phyloP scores from a whole-genome alignment of 2,113 vertebrate genomes.

The Labeo catla region DNA sequence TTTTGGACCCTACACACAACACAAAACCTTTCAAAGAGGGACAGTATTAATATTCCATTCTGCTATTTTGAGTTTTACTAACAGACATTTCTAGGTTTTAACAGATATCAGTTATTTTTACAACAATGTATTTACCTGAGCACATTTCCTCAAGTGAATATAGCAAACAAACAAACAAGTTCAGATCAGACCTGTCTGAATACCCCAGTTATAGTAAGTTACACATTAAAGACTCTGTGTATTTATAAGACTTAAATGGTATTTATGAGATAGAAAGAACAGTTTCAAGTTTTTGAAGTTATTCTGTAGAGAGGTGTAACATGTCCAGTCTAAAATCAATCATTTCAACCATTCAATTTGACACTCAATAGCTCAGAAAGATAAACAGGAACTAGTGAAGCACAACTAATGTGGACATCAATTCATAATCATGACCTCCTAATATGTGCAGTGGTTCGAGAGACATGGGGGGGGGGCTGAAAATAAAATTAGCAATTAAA shows the following conservation, averaged over 20 bases:
- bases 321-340: conserved; percentile 66
- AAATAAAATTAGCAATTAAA: not conserved
- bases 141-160: not conserved
- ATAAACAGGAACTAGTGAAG: conserved; percentile 53
- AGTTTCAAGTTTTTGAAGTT: conserved; percentile 52
- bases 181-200: not conserved
- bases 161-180: not conserved
- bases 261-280: conserved; percentile 51
- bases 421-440: conserved; percentile 50
- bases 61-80: not conserved
- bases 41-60: not conserved
- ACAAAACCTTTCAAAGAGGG: not conserved
- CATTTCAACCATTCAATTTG: conserved; percentile 65
- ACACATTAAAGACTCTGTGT: not conserved
- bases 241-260: no score
- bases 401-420: conserved; percentile 48
- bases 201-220: not conserved
- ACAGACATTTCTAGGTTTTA: not conserved
- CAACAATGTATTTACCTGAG: not conserved
- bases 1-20: not conserved
- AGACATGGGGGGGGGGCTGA: not conserved
- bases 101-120: not conserved
- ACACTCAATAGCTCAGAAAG: conserved; percentile 65
- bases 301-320: conserved; percentile 56
- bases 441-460: conserved; percentile 33